Evolutionary conservation across 2,888 invertebrate species (phyloP).

Genomic region (Caenorhabditis doughertyi): DNA sequence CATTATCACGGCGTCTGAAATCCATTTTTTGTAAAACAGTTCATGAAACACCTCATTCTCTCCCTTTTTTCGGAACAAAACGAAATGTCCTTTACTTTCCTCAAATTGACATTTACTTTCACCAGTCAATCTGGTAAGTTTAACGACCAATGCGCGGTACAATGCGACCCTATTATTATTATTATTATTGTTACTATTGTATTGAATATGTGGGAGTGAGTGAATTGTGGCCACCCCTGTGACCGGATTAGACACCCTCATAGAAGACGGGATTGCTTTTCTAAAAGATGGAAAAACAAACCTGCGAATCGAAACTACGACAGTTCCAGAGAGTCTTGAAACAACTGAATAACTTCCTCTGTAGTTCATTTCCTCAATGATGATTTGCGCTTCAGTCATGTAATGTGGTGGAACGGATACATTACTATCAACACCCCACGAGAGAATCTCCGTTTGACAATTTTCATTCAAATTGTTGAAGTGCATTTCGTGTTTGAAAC

Average conservation of each 20-base stretch:
- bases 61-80: constrained; percentile 30
- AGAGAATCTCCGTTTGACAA: constrained; percentile 83
- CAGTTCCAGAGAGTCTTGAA: constrained; percentile 80
- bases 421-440: constrained; percentile 85
- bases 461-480: constrained; percentile 83
- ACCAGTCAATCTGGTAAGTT: constrained; percentile 45
- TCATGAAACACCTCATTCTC: too few species aligned
- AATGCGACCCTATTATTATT: constrained; percentile 31
- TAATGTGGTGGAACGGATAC: constrained; percentile 83
- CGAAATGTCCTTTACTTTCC: constrained; percentile 5
- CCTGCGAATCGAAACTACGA: constrained; percentile 79
- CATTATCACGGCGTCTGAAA: constrained; percentile 79
- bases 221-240: constrained; percentile 18
- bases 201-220: constrained; percentile 25
- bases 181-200: constrained; percentile 47
- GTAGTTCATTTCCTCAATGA: constrained; percentile 84
- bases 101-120: constrained; percentile 54
- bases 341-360: constrained; percentile 83
- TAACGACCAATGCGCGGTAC: constrained; percentile 29
- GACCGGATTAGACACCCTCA: constrained; percentile 55
- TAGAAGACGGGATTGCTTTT: background rate
- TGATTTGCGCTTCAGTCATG: constrained; percentile 84
- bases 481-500: constrained; percentile 83
- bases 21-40: background rate
- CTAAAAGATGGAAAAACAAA: constrained; percentile 33